Conservation (phyloP, 2,888 invertebrate genomes). For the Philopedon plagiatum region DNA sequence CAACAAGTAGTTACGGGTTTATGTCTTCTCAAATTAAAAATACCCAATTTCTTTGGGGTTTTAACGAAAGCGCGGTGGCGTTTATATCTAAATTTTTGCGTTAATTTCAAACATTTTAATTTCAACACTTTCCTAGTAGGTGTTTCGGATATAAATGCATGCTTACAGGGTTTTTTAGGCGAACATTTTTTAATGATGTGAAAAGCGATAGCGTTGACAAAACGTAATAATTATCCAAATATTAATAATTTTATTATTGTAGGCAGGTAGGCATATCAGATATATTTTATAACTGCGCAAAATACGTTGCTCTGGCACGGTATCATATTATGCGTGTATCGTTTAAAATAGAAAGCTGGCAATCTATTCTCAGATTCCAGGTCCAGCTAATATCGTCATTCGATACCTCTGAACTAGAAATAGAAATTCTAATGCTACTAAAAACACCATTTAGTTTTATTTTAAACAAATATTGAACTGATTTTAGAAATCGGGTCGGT, state of each 20-base stretch:
- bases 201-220: not conserved
- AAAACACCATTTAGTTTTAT: constrained; percentile 21
- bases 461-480: constrained; percentile 25
- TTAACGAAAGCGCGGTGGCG: too few species aligned
- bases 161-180: not conserved
- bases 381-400: constrained; percentile 57
- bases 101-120: too few species aligned
- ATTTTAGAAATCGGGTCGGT: constrained; percentile 12
- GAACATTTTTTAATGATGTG: not conserved
- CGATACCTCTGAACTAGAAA: constrained; percentile 59
- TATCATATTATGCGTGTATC: constrained; percentile 44
- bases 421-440: constrained; percentile 49
- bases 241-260: not conserved
- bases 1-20: too few species aligned
- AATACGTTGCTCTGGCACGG: constrained; percentile 38
- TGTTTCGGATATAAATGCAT: too few species aligned
- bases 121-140: too few species aligned
- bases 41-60: too few species aligned
- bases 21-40: too few species aligned
- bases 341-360: constrained; percentile 52
- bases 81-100: too few species aligned
- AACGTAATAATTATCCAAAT: too few species aligned
- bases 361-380: constrained; percentile 60
- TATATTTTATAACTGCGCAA: constrained; percentile 43
- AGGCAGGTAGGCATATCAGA: not conserved